Evolutionary conservation across 1,140 invertebrate genomes (phyloP).

Genomic region (Drosophila funebris): DNA sequence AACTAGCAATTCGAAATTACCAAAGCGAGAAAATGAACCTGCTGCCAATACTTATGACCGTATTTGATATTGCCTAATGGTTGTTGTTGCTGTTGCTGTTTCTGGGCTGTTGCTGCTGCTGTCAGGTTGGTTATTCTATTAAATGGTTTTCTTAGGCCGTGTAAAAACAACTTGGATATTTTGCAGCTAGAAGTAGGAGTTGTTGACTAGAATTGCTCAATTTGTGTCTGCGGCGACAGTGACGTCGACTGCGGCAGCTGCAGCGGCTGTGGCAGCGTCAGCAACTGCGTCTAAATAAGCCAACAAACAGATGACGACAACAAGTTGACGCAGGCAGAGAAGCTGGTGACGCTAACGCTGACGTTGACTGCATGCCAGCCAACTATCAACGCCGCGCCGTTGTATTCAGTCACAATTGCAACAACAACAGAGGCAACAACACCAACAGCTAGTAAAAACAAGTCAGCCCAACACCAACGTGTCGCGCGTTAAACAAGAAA

Average conservation of each 20-base stretch:
- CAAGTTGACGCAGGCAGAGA: conserved; percentile 10
- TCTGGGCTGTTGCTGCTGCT: conserved; percentile 19
- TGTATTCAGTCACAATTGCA: conserved; percentile 5
- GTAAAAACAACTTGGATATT: conserved; percentile 72
- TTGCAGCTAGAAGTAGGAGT: conserved; percentile 80
- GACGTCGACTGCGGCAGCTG: neutral
- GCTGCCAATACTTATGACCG: conserved; percentile 73
- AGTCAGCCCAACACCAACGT: conserved; percentile 53
- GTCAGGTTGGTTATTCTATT: conserved; percentile 65
- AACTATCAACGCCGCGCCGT: conserved; percentile 16
- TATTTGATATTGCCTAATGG: conserved; percentile 78
- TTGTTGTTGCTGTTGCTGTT: conserved; percentile 30
- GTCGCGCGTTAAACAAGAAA: conserved; percentile 46
- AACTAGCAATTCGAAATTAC: conserved; percentile 64
- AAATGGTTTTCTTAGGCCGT: conserved; percentile 63
- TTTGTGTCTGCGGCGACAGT: conserved; percentile 64
- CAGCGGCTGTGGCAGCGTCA: conserved; percentile 3
- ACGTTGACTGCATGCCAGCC: conserved; percentile 41
- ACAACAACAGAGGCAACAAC: conserved; percentile 26
- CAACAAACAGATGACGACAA: conserved; percentile 34
- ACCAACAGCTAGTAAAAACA: conserved; percentile 19
- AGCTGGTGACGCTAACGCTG: conserved; percentile 47
- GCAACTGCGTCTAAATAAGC: conserved; percentile 13
- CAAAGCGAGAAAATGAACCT: conserved; percentile 73
- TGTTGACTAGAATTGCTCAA: conserved; percentile 81